A percentile compares a stretch with the other conserved stretches of the same genome.
Conservation (phyloP, 1,140 invertebrate genomes). For the Araneus ventricosus region DNA sequence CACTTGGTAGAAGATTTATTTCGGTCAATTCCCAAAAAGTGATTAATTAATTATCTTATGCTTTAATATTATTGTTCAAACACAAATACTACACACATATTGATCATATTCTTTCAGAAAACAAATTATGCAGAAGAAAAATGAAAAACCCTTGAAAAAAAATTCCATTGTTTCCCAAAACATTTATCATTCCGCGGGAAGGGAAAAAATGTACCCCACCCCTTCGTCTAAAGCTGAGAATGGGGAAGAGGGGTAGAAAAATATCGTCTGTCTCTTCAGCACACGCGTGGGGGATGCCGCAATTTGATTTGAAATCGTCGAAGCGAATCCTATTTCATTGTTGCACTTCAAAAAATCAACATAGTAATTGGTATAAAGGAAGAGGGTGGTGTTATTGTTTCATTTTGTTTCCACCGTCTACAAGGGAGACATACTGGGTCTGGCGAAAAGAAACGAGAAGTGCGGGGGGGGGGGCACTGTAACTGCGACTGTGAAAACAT, state of each 20-base stretch:
- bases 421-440: not conserved
- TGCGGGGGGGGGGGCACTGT: not conserved
- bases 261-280: conserved; percentile 26
- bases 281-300: not conserved
- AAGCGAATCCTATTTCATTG: conserved; percentile 62
- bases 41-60: not conserved
- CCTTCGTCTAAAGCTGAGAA: not conserved
- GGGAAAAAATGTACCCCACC: not conserved
- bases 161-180: not conserved
- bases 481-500: conserved; percentile 44
- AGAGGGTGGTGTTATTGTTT: conserved; percentile 45
- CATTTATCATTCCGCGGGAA: not conserved
- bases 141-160: not conserved
- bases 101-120: not conserved
- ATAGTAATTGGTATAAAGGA: conserved; percentile 41
- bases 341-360: conserved; percentile 67
- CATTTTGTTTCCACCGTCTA: conserved; percentile 36
- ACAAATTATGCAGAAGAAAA: conserved; percentile 9
- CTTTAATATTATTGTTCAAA: not conserved
- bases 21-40: not conserved
- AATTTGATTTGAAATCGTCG: conserved; percentile 60
- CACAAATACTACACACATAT: not conserved
- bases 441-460: not conserved
- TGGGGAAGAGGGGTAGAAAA: not conserved
- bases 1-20: not conserved